Evolutionary conservation across 1,140 invertebrate genomes (phyloP).

Genomic region (Andrena cerasifolii): DNA sequence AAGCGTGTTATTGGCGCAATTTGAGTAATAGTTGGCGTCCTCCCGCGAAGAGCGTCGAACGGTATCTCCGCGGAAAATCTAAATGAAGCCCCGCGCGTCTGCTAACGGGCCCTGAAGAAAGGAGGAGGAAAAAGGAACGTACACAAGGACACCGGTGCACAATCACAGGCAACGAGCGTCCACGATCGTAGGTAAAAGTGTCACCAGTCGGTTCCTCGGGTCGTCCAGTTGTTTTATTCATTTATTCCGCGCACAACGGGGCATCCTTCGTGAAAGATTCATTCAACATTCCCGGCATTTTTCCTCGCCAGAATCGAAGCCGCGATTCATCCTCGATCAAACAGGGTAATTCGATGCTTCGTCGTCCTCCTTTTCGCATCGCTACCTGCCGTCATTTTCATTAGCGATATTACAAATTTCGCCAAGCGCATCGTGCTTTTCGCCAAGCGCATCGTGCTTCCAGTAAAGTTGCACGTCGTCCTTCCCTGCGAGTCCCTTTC

Average conservation of each 20-base stretch:
- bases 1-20: neutral
- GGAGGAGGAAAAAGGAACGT: constrained; percentile 25
- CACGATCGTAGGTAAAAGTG: constrained; percentile 54
- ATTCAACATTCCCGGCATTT: constrained; percentile 68
- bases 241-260: constrained; percentile 61
- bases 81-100: constrained; percentile 12
- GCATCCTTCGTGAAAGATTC: constrained; percentile 66
- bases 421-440: neutral
- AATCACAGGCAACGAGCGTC: constrained; percentile 17
- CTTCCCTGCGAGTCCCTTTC: neutral
- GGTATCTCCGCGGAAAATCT: constrained; percentile 30
- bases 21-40: neutral
- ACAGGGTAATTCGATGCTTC: neutral
- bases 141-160: neutral
- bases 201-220: constrained; percentile 51
- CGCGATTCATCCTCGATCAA: constrained; percentile 30
- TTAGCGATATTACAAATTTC: neutral
- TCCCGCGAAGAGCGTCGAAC: neutral
- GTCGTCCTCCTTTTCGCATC: constrained; percentile 23
- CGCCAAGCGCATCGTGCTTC: neutral
- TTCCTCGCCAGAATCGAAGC: constrained; percentile 39
- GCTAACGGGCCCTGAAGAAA: constrained; percentile 25
- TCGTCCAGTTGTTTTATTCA: constrained; percentile 55
- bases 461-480: too few species aligned
- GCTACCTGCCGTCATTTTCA: too few species aligned